Evolutionary conservation across 2,888 invertebrate genomes (phyloP).

Genomic region (Liposcelis brunnea): DNA sequence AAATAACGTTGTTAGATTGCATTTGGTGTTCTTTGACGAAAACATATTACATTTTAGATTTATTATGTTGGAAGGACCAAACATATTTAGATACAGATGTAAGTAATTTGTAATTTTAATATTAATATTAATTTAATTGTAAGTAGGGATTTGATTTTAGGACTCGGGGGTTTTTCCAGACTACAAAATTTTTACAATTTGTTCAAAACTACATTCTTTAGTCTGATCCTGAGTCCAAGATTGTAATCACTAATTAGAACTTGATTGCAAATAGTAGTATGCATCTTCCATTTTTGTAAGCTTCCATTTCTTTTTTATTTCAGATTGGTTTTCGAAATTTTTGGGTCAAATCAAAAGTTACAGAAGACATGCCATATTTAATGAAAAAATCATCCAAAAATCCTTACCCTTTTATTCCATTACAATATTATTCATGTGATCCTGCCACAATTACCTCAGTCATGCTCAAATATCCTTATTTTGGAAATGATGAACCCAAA

Average conservation of each 20-base stretch:
- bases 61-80: slow-evolving; percentile 34
- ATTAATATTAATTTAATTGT: no score
- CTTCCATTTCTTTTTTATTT: no score
- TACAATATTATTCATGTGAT: slow-evolving; percentile 33
- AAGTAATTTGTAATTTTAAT: no score
- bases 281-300: no score
- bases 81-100: slow-evolving; percentile 32
- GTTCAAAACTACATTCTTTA: no score
- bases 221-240: no score
- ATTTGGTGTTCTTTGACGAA: slow-evolving; percentile 27
- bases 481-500: slow-evolving; percentile 26
- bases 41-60: slow-evolving; percentile 33
- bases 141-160: no score
- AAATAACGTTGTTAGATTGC: slow-evolving; percentile 33
- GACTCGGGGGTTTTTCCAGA: no score
- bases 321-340: slow-evolving; percentile 34
- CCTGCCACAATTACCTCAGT: slow-evolving; percentile 25
- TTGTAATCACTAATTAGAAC: no score
- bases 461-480: not conserved
- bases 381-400: slow-evolving; percentile 20
- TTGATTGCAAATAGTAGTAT: no score
- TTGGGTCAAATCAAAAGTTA: slow-evolving; percentile 29
- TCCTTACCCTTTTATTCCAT: slow-evolving; percentile 30
- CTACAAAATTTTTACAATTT: no score
- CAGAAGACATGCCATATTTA: slow-evolving; percentile 20